Evolutionary conservation across 1,140 invertebrate genomes (phyloP), one percentile per base, ranked within the genome.

Genomic region (Leucophenga varia): DNA sequence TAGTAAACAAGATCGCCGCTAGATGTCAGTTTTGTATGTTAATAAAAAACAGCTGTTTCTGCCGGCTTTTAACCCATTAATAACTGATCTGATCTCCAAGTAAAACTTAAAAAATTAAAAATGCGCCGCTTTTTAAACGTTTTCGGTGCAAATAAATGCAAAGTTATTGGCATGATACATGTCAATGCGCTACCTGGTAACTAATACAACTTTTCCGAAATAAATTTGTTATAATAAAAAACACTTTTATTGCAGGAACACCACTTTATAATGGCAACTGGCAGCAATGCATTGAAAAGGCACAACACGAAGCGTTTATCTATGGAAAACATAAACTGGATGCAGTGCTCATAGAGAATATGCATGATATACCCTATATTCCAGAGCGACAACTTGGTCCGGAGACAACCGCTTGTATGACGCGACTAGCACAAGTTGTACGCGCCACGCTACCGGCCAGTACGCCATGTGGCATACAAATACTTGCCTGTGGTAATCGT

Each of bases 311-410:
- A 50, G 56, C 60, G 7, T 36, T 59, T 36, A 54, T 71, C 5
- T 74, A 74, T 39, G 59, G 53, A 20, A 44, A 61, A 38, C 46
- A 59, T 9, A 43, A 45, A 43, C 43, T 91, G 89, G 87, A 92
- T 77, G 87, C 80, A 14, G 73, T 93, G 2, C 65, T 93, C 9
- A 71, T 94, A 2, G 91, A 93, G 76, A 93, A 93, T 65, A 93
- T 93, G 90, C 82, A 91, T 67, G 91, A 93, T 68, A 64, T 90
- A 12, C 91, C 90, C 1, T 93, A 93, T 59, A 54, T 87, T 2
- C 78, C 79, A 49, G 60, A 78, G 1, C 64, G 74, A 28, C 51
- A 82, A 21, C 64, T 87, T 34, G 81, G 82, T 6, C 86, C 89
- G 2, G 90, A 93, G 76, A 80, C 81, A 13, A 80, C 80, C 1